These are phyloP conservation scores for Antechinus flavipes DNA, from an alignment of 2,113 vertebrate species.

Conservation along the genomic window DNA sequence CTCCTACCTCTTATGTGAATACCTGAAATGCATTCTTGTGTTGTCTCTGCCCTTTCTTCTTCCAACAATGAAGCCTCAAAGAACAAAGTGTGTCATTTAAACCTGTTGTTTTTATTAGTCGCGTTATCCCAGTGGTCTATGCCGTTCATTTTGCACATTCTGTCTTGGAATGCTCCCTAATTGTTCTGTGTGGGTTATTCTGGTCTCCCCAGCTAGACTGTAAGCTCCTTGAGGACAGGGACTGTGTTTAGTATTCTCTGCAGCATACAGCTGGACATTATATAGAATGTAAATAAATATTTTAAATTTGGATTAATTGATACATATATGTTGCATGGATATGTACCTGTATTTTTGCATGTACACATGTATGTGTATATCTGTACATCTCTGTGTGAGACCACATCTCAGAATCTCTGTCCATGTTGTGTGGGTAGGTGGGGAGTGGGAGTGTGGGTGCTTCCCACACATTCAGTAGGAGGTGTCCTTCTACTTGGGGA, in stretches of 20 bases:
- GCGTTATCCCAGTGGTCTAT: slow-evolving; percentile 11
- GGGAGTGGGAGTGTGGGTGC: neutral
- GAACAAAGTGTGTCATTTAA: neutral
- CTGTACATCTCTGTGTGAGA: slow-evolving; percentile 33
- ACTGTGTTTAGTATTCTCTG: neutral
- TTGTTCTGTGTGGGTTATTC: slow-evolving; percentile 25
- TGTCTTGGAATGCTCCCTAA: neutral
- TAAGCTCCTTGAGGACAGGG: neutral
- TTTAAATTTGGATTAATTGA: neutral
- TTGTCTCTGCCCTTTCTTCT: slow-evolving; percentile 6
- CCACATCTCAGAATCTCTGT: slow-evolving; percentile 51
- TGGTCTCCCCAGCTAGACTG: slow-evolving; percentile 7
- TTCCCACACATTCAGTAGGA: neutral
- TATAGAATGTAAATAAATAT: neutral
- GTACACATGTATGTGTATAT: neutral
- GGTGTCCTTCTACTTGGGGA: neutral
- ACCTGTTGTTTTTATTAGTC: neutral
- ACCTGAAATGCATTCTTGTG: neutral
- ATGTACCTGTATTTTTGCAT: no score
- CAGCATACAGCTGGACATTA: neutral
- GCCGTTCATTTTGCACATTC: slow-evolving; percentile 4
- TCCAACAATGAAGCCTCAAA: slow-evolving; percentile 4
- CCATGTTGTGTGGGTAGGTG: neutral
- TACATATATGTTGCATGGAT: slow-evolving; percentile 21
- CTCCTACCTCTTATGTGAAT: neutral